Percentiles rank a stretch among this genome's conserved stretches.
phyloP scores from a whole-genome alignment of 2,113 vertebrate species.

The Symphodus melops region DNA sequence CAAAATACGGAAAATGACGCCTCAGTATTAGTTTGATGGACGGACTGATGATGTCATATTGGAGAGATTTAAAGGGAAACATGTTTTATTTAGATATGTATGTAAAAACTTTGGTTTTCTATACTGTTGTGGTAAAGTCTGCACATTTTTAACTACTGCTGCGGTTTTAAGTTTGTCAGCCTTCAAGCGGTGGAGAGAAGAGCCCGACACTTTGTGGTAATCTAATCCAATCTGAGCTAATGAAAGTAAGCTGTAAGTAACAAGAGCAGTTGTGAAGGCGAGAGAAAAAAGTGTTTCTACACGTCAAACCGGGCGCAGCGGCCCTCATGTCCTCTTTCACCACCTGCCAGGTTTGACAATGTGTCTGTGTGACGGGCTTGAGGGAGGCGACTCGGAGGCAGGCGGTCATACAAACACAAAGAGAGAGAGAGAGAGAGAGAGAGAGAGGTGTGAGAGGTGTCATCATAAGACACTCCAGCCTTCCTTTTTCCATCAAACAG shows the following conservation, averaged over 20 bases:
- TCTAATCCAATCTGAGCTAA: too few relatives aligned
- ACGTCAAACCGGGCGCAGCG: neutral
- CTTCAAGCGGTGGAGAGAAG: too few relatives aligned
- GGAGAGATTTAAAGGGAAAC: neutral
- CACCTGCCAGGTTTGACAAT: constrained; percentile 27
- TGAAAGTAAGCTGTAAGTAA: too few relatives aligned
- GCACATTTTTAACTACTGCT: too few relatives aligned
- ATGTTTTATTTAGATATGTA: neutral
- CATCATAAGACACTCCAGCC: constrained; percentile 32
- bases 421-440: constrained; percentile 5
- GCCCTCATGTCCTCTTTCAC: neutral
- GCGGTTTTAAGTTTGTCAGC: too few relatives aligned
- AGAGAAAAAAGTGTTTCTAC: neutral
- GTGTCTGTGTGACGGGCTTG: constrained; percentile 4
- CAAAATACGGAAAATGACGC: constrained; percentile 52
- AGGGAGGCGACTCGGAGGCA: constrained; percentile 1
- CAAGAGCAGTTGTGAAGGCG: too few relatives aligned
- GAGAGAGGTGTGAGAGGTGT: constrained; percentile 25
- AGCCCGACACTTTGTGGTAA: too few relatives aligned
- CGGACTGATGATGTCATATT: constrained; percentile 27
- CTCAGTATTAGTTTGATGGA: constrained; percentile 13
- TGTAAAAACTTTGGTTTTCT: too few relatives aligned
- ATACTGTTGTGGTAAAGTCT: too few relatives aligned
- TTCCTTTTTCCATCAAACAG: constrained; percentile 21
- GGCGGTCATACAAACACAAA: neutral